phyloP scores from a whole-genome alignment of 2,888 invertebrate genomes.

The Allolobophora icterica region DNA sequence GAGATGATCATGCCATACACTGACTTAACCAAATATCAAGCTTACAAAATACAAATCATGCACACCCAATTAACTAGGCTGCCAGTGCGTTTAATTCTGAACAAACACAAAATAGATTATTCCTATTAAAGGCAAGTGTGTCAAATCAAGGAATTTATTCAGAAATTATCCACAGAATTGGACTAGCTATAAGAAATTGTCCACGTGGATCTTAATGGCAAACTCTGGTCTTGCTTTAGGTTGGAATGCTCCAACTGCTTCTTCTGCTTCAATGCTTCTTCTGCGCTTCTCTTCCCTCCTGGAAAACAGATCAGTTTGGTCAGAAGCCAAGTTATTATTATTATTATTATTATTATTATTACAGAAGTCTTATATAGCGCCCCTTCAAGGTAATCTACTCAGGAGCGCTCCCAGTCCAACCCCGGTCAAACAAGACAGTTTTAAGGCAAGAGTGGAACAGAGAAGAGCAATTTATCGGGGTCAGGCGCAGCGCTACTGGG shows the following conservation, averaged over 20 bases:
- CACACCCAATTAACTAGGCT: not conserved
- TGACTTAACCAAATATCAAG: too few relatives aligned
- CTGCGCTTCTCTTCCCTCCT: constrained; percentile 35
- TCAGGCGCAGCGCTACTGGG: too few relatives aligned
- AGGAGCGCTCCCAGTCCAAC: too few relatives aligned
- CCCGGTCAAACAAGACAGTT: too few relatives aligned
- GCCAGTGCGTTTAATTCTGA: not conserved
- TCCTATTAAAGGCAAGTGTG: not conserved
- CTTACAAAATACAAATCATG: not conserved
- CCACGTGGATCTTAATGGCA: constrained; percentile 44
- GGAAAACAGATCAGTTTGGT: not conserved
- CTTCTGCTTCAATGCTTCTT: not conserved
- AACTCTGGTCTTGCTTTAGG: constrained; percentile 37
- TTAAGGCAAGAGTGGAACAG: too few relatives aligned
- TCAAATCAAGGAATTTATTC: not conserved
- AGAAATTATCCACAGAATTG: not conserved
- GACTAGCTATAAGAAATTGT: constrained; percentile 32
- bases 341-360: too few relatives aligned
- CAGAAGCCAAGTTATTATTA: not conserved
- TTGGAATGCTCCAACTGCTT: constrained; percentile 25
- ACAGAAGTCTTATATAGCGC: too few relatives aligned
- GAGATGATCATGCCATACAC: too few relatives aligned
- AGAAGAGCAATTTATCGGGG: too few relatives aligned
- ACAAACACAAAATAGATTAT: not conserved
- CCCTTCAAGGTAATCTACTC: too few relatives aligned